Base-by-base conservation (phyloP, 2,113 vertebrate genomes). In the Leptobrachium ailaonicum region DNA sequence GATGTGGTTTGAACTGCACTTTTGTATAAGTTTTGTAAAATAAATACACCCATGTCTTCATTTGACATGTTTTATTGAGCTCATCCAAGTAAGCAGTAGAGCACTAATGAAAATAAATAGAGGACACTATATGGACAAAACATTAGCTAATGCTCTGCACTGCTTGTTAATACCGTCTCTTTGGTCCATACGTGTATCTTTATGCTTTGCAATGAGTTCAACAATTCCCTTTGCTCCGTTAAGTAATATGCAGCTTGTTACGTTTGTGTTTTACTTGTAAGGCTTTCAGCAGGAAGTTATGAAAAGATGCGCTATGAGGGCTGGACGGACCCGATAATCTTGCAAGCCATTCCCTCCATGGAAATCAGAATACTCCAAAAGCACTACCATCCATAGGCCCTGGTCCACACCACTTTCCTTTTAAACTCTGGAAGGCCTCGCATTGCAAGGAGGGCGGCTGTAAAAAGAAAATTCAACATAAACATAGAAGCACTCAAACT, bases 341-440 rank as follows among this genome's bases (percentile, higher is more conserved):
- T 4, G 47, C 47, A 50, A 50, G 47, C 47, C 47, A 5, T 5
- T 50, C 47, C 8, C 8, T 50, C 47, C 47, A 50, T 5, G 8
- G 4, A 32, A 32, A 50, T 5, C 8, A 50, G 47, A 8, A 8
- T 50, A 50, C 47, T 8, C 4, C 8, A 5, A 50, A 50, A 73
- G 42, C 2, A 64, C 84, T 93, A 94, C 92, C 98, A 99, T 41
- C 95, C 93, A 11, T 95, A 99, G 0, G 94, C 96, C 88, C 92
- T 93, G 82, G 95, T 96, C 98, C 97, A 99, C 10, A 96, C 87
- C 0, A 90, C 91, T 84, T 98, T 98, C 93, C 96, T 99, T 92
- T 91, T 95, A 87, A 97, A 98, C 83, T 96, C 96, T 0, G 92
- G 64, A 11, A 94, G 87, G 72, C 87, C 89, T 75, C 90, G 94